These are phyloP conservation scores for Xiphorhynchus elegans DNA, from an alignment of 2,113 vertebrate species.

Conservation along the genomic window DNA sequence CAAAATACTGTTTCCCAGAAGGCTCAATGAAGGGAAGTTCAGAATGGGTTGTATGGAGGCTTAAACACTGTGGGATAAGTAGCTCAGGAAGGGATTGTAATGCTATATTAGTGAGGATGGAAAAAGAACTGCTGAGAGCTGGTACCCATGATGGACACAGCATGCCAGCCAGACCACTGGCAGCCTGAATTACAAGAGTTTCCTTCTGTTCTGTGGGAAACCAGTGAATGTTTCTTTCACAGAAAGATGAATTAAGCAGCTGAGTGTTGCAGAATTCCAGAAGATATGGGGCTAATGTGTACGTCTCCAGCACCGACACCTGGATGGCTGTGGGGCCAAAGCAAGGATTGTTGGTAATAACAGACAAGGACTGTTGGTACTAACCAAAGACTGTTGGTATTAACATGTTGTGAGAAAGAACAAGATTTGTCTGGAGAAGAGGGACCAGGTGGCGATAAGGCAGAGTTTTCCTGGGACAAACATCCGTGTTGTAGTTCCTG, in stretches of 20 bases:
- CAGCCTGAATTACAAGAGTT: neutral
- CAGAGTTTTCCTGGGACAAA: neutral
- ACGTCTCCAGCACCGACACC: accelerated
- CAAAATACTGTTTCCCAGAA: neutral
- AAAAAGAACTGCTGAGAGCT: neutral
- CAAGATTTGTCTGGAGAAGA: neutral
- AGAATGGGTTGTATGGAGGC: neutral
- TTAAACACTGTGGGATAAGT: neutral
- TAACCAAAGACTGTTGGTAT: neutral
- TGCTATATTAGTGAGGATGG: accelerated
- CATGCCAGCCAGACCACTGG: neutral
- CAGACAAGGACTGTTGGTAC: neutral
- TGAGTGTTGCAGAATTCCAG: neutral
- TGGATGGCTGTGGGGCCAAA: neutral
- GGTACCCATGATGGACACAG: neutral
- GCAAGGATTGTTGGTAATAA: neutral
- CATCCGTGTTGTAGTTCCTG: neutral
- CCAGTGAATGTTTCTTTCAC: neutral
- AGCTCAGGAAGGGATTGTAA: neutral
- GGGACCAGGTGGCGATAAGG: neutral
- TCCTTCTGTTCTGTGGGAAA: neutral
- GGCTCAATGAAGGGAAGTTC: accelerated
- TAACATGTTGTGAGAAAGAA: neutral
- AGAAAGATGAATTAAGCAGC: neutral
- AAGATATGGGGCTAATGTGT: neutral